Conservation (phyloP, 1,140 invertebrate genomes). For the Ylistrum balloti region DNA sequence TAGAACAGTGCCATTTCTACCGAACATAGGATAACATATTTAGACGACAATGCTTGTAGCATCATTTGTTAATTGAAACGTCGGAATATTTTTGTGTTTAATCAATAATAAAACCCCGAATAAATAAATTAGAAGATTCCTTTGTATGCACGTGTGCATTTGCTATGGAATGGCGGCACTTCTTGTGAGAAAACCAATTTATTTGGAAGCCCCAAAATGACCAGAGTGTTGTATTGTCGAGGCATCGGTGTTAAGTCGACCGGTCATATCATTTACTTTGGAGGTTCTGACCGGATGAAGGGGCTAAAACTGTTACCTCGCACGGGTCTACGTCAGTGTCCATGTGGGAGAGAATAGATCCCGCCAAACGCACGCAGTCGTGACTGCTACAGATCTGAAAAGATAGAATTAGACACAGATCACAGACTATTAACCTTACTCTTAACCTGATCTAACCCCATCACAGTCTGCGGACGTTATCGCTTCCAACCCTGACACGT, state of each 20-base stretch:
- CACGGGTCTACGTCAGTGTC: constrained; percentile 56
- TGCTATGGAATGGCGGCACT: constrained; percentile 49
- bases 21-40: background rate
- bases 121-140: constrained; percentile 51
- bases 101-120: constrained; percentile 41
- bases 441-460: background rate
- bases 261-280: background rate
- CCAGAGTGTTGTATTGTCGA: constrained; percentile 40
- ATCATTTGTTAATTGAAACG: constrained; percentile 48
- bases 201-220: constrained; percentile 56
- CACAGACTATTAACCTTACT: constrained; percentile 43
- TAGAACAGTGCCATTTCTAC: background rate
- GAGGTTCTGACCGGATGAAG: constrained; percentile 20
- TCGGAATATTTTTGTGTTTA: background rate
- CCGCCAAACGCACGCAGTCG: constrained; percentile 54
- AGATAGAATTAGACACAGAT: constrained; percentile 47
- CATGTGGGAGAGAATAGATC: constrained; percentile 55
- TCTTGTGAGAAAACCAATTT: constrained; percentile 62
- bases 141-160: constrained; percentile 54
- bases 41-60: background rate
- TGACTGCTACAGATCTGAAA: constrained; percentile 57
- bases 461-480: constrained; percentile 12
- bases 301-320: constrained; percentile 56
- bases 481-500: background rate
- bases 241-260: constrained; percentile 42